Percentiles rank a stretch among this genome's conserved stretches.
phyloP scores from a whole-genome alignment of 2,797 vertebrate genomes.

The Urocyon cinereoargenteus region DNA sequence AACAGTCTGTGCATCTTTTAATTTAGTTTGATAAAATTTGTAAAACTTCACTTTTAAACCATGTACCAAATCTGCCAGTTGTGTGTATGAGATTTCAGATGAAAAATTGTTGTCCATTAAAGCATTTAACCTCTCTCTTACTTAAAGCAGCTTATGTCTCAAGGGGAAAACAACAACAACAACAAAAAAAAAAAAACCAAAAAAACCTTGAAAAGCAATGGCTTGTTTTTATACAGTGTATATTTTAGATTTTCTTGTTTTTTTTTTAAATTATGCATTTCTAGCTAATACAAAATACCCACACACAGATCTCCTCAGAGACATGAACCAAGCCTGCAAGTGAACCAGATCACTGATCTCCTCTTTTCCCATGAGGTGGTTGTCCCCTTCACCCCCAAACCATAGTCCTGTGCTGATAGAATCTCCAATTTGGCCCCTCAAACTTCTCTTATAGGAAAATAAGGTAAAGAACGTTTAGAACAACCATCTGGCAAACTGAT shows the following conservation, averaged over 20 bases:
- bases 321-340: background rate
- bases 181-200: background rate
- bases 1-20: constrained; percentile 51
- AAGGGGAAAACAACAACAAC: background rate
- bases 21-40: constrained; percentile 15
- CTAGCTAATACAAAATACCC: background rate
- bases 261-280: constrained; percentile 27
- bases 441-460: constrained; percentile 44
- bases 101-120: background rate
- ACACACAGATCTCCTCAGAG: background rate
- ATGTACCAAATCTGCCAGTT: background rate
- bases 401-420: constrained; percentile 42
- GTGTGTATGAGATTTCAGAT: constrained; percentile 15
- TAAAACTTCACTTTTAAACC: background rate
- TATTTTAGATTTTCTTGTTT: background rate
- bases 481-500: constrained; percentile 55
- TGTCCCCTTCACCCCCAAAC: background rate
- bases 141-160: constrained; percentile 34
- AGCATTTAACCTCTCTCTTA: constrained; percentile 34
- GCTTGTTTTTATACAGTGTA: constrained; percentile 25
- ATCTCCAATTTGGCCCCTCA: constrained; percentile 67
- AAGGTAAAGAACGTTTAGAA: constrained; percentile 61
- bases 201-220: constrained; percentile 12
- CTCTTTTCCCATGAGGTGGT: background rate
- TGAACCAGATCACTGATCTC: background rate